Conservation (phyloP, 2,113 vertebrate species). For the Ameiurus melas region DNA sequence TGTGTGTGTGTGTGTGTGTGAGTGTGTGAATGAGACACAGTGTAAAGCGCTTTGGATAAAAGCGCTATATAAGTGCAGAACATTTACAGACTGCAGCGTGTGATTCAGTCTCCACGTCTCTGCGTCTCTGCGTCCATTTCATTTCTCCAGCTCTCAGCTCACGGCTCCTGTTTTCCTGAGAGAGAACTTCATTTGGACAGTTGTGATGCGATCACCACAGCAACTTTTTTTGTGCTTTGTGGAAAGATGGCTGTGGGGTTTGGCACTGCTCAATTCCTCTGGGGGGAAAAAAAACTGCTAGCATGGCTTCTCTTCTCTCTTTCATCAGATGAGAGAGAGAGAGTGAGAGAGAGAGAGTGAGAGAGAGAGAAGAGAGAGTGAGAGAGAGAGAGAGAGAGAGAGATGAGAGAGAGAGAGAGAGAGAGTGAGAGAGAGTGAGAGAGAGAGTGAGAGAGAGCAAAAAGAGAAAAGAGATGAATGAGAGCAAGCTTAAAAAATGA, state of each 20-base stretch:
- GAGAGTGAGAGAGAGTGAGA: constrained; percentile 33
- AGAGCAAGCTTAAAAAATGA: constrained; percentile 19
- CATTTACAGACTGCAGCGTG: not conserved
- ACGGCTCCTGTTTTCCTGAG: constrained; percentile 20
- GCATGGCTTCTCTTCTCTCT: constrained; percentile 34
- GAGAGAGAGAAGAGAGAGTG: constrained; percentile 23
- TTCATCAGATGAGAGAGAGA: constrained; percentile 46
- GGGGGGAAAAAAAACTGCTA: not conserved
- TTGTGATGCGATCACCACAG: constrained; percentile 69
- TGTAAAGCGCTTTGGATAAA: too few species aligned
- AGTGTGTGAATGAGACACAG: too few species aligned
- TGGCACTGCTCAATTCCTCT: constrained; percentile 54
- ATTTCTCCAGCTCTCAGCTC: not conserved
- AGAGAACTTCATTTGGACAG: constrained; percentile 65
- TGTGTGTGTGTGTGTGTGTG: too few species aligned
- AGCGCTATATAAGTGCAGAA: too few species aligned
- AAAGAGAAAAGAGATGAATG: constrained; percentile 51
- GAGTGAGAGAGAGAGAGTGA: constrained; percentile 19
- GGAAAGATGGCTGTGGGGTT: constrained; percentile 69
- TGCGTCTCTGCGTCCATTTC: not conserved
- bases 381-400: constrained; percentile 32
- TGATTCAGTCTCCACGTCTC: too few species aligned
- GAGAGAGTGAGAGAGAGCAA: constrained; percentile 23
- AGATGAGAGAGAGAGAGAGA: constrained; percentile 21
- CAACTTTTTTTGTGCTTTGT: constrained; percentile 66